Evolutionary conservation across 2,888 invertebrate species (phyloP), one percentile per base, ranked within the genome.

Genomic region (Calameuta pallipes): DNA sequence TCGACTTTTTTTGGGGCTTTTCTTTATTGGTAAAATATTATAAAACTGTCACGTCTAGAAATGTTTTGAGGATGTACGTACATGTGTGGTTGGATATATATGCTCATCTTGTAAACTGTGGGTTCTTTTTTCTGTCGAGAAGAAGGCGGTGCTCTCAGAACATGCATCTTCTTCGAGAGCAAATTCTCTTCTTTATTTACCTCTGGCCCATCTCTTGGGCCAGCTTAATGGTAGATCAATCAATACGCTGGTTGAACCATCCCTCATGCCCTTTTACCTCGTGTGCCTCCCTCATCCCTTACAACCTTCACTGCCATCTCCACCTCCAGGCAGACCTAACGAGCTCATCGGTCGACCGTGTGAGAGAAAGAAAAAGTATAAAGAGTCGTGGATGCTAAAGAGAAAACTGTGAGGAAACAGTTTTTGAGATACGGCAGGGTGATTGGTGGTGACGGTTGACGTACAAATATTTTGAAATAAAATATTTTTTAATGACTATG

Each of bases 341-440:
- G 89, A 90, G 89, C 88, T 87, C 88, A 87, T 89, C 88, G 86
- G 84, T 87, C 86, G 35, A 35, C 35, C 35, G 35, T 35, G 85
- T 80, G 79, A n/a, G 37, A 78, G 15, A 85, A 85, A 84, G 86
- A 87, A 87, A 86, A 84, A 82, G 84, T 4, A 37, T 41, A 15
- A 41, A 41, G 35, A 35, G 35, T 11, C 35, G 35, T 1, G 35
- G 35, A 11, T 35, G 35, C 35, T 35, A 1, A 75, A 82, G 85
- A 87, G 88, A 88, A 90, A 89, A 88, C 89, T 84, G 86, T 87
- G 30, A 88, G 88, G 86, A 89, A 89, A 89, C 88, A 87, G 87
- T 82, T 85, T 86, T 84, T 85, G 87, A 88, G 88, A 87, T 87
- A 88, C 86, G 85, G 87, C 82, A 80, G 70, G 68, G 73, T 74